Percentiles rank a stretch among this genome's conserved stretches.
phyloP scores from a whole-genome alignment of 2,113 vertebrate genomes.

The Naja naja region DNA sequence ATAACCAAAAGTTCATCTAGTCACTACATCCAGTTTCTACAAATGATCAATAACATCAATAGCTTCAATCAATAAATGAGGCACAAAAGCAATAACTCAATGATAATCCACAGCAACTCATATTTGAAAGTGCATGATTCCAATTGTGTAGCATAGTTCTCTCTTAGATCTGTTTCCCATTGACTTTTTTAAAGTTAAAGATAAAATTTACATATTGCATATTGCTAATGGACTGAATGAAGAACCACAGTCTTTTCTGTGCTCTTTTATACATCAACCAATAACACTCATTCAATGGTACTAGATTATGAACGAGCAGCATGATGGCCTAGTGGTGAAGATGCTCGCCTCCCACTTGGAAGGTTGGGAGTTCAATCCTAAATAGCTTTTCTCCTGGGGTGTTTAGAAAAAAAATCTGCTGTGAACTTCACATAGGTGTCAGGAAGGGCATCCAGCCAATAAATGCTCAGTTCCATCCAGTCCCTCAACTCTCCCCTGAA shows the following conservation, averaged over 20 bases:
- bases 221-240: neutral
- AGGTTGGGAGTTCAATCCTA: neutral
- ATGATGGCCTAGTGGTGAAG: neutral
- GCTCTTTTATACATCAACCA: neutral
- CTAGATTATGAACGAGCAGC: neutral
- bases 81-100: neutral
- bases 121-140: neutral
- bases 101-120: neutral
- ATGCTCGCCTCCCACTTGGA: neutral
- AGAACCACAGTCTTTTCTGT: neutral
- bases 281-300: neutral
- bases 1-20: neutral
- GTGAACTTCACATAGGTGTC: neutral
- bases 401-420: neutral
- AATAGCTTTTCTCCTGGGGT: neutral
- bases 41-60: neutral
- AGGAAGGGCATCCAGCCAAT: neutral
- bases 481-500: neutral
- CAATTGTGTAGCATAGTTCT: neutral
- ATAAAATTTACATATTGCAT: neutral
- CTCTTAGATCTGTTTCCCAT: neutral
- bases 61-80: too few relatives aligned
- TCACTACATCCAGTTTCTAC: neutral
- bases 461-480: neutral
- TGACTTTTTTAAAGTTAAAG: neutral